These are phyloP conservation scores for Trachemys scripta DNA, from an alignment of 2,113 vertebrate genomes.

Conservation along the genomic window DNA sequence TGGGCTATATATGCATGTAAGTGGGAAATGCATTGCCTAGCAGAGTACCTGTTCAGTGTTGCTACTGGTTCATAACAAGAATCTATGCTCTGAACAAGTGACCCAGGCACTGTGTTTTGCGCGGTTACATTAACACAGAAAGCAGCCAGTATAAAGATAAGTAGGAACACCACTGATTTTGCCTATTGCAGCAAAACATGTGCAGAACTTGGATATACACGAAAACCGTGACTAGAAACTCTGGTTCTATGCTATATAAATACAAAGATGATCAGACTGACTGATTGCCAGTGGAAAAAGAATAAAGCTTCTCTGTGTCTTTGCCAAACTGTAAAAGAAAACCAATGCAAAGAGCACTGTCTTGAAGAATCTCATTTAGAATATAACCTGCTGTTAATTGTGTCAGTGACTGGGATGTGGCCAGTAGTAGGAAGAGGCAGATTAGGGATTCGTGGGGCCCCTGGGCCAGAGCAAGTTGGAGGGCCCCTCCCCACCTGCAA, in stretches of 20 bases:
- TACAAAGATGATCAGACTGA: background rate
- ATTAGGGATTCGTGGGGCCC: too few species aligned
- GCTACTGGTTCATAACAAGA: conserved; percentile 23
- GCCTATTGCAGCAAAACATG: background rate
- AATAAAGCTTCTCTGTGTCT: background rate
- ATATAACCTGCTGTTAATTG: background rate
- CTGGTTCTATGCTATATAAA: background rate
- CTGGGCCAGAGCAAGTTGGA: too few species aligned
- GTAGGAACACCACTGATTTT: background rate
- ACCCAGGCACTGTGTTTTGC: conserved; percentile 34
- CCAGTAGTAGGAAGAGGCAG: too few species aligned
- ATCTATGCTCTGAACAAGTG: conserved; percentile 15
- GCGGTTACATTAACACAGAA: conserved; percentile 14
- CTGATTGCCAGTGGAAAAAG: background rate
- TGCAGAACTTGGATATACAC: conserved; percentile 1
- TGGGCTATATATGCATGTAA: conserved; percentile 22
- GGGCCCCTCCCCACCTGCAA: too few species aligned
- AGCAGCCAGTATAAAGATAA: background rate
- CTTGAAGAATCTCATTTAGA: background rate
- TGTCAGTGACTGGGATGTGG: background rate
- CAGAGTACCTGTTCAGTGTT: conserved; percentile 52
- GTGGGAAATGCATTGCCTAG: conserved; percentile 51
- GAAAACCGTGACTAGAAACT: background rate
- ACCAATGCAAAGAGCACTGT: background rate
- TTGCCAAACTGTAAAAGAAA: background rate